phyloP scores from a whole-genome alignment of 1,140 invertebrate genomes.

The Drosophila burlai region DNA sequence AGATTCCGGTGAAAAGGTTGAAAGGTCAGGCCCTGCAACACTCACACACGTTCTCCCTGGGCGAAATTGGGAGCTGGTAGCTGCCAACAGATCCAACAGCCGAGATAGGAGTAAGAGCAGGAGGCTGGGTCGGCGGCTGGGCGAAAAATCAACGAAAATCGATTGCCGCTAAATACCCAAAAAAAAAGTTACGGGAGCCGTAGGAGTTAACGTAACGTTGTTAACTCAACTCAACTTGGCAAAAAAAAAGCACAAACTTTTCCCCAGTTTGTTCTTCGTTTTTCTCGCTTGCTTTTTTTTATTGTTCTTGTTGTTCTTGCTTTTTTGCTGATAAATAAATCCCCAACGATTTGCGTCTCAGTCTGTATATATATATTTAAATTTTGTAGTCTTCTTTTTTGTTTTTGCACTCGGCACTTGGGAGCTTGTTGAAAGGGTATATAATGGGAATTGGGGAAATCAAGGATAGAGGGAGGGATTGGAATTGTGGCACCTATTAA shows the following conservation, averaged over 20 bases:
- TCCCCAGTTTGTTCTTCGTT: conserved; percentile 37
- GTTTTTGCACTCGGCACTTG: conserved; percentile 29
- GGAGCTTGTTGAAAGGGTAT: conserved; percentile 45
- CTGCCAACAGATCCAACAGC: conserved; percentile 22
- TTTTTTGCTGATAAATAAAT: conserved; percentile 60
- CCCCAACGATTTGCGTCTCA: conserved; percentile 70
- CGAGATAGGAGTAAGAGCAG: conserved; percentile 22
- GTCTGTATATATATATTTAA: conserved; percentile 65
- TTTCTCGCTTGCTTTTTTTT: conserved; percentile 26
- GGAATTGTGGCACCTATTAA: conserved; percentile 26
- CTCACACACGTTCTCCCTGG: conserved; percentile 33
- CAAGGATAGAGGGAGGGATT: not conserved
- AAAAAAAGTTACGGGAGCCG: conserved; percentile 54
- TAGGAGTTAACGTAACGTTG: conserved; percentile 65
- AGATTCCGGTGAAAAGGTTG: conserved; percentile 67
- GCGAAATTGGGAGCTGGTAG: conserved; percentile 7
- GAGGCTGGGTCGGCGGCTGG: not conserved
- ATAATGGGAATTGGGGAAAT: conserved; percentile 10
- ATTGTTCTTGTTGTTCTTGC: conserved; percentile 33
- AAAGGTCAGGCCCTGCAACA: conserved; percentile 73
- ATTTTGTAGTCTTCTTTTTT: conserved; percentile 43
- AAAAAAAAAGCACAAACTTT: conserved; percentile 9
- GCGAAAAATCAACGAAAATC: conserved; percentile 76
- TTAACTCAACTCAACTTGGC: conserved; percentile 66
- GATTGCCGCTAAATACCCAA: conserved; percentile 79